Evolutionary conservation across 2,797 vertebrate genomes (phyloP).

Genomic region (Pygocentrus nattereri): DNA sequence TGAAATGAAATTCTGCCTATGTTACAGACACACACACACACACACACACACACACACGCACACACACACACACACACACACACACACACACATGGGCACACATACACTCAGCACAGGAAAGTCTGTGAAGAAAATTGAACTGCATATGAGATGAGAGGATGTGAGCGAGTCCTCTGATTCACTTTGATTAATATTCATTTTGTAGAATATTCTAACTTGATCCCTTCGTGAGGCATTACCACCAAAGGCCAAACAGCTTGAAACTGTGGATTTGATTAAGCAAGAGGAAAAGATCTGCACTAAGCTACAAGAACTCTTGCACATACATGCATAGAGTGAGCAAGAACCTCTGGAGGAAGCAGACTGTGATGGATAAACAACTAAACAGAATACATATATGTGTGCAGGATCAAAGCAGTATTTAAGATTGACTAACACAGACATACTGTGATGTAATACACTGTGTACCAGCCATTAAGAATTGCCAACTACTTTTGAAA

Average conservation of each 20-base stretch:
- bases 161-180: conserved; percentile 8
- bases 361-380: background rate
- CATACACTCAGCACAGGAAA: no score
- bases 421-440: no score
- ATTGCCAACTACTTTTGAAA: background rate
- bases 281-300: background rate
- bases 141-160: background rate
- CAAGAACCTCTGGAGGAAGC: background rate
- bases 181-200: conserved; percentile 23
- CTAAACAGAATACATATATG: background rate
- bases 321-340: background rate
- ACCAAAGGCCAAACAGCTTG: background rate
- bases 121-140: background rate
- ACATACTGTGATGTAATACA: no score
- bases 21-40: background rate
- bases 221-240: conserved; percentile 5
- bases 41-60: background rate
- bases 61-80: background rate
- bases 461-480: background rate
- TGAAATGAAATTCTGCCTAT: no score
- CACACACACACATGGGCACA: background rate
- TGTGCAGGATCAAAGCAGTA: background rate
- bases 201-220: conserved; percentile 14
- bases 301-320: background rate
- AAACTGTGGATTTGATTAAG: background rate